These are phyloP conservation scores for Drosophila diplacantha DNA, from an alignment of 2,888 invertebrate species.

Conservation along the genomic window DNA sequence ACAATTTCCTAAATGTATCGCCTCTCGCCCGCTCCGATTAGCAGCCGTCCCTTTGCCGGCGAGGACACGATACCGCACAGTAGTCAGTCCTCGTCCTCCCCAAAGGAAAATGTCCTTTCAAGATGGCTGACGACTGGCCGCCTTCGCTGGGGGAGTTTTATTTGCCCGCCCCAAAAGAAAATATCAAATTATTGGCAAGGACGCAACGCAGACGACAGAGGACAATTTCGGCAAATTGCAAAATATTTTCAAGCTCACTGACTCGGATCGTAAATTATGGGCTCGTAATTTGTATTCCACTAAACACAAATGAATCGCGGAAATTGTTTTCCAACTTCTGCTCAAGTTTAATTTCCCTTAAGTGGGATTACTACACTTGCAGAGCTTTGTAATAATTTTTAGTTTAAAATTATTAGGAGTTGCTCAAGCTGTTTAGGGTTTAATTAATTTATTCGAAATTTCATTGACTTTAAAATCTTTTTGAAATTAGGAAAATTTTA, in stretches of 20 bases:
- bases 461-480: not conserved
- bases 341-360: not conserved
- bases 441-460: not conserved
- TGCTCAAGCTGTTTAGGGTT: not conserved
- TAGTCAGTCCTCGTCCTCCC: conserved; percentile 9
- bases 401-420: not conserved
- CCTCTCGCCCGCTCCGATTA: conserved; percentile 49
- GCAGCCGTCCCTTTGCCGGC: conserved; percentile 47
- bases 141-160: conserved; percentile 42
- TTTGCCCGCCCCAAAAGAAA: conserved; percentile 34
- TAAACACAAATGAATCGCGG: conserved; percentile 35
- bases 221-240: conserved; percentile 54
- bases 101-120: conserved; percentile 46
- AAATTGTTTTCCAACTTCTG: conserved; percentile 12
- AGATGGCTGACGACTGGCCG: conserved; percentile 58
- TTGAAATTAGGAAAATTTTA: not conserved
- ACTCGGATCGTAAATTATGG: conserved; percentile 57
- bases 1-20: conserved; percentile 67
- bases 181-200: conserved; percentile 56
- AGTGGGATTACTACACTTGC: not conserved
- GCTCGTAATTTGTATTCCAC: conserved; percentile 39
- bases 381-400: not conserved
- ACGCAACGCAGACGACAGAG: conserved; percentile 28
- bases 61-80: conserved; percentile 44
- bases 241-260: conserved; percentile 64